Percentiles rank a stretch among this genome's conserved stretches.
Conservation (phyloP, 2,888 invertebrate genomes). For the Tinea trinotella region DNA sequence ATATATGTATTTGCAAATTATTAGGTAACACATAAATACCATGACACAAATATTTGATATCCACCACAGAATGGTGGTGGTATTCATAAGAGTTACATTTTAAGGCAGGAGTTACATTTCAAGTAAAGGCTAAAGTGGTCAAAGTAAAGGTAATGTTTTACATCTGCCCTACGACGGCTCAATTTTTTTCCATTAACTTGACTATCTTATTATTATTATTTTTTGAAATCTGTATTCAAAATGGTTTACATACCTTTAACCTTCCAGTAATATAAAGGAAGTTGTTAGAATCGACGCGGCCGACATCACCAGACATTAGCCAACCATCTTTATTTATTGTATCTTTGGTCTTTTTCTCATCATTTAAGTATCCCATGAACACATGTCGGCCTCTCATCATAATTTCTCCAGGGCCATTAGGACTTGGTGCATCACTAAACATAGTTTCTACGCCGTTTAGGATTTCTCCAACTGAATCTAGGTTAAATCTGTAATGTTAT, state of each 20-base stretch:
- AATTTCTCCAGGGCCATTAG: slow-evolving; percentile 86
- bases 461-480: slow-evolving; percentile 82
- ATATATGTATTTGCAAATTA: too few species aligned
- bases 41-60: too few species aligned
- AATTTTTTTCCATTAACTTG: too few species aligned
- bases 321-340: slow-evolving; percentile 87
- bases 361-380: slow-evolving; percentile 91
- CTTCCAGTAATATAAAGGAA: slow-evolving; percentile 84
- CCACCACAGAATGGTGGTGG: too few species aligned
- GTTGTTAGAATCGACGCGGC: slow-evolving; percentile 81
- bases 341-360: slow-evolving; percentile 82
- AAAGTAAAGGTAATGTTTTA: too few species aligned
- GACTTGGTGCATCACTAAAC: slow-evolving; percentile 76
- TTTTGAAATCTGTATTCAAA: too few species aligned
- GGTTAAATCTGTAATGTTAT: slow-evolving; percentile 59
- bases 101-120: too few species aligned
- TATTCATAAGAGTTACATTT: too few species aligned
- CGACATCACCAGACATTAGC: slow-evolving; percentile 91
- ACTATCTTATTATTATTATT: too few species aligned
- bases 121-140: too few species aligned
- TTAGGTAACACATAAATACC: too few species aligned
- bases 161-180: too few species aligned
- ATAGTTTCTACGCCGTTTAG: slow-evolving; percentile 80
- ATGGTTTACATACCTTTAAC: slow-evolving; percentile 69
- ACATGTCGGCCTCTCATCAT: slow-evolving; percentile 89